Base-by-base conservation (phyloP, 2,797 vertebrate species). In the Ctenopoma kingsleyae region DNA sequence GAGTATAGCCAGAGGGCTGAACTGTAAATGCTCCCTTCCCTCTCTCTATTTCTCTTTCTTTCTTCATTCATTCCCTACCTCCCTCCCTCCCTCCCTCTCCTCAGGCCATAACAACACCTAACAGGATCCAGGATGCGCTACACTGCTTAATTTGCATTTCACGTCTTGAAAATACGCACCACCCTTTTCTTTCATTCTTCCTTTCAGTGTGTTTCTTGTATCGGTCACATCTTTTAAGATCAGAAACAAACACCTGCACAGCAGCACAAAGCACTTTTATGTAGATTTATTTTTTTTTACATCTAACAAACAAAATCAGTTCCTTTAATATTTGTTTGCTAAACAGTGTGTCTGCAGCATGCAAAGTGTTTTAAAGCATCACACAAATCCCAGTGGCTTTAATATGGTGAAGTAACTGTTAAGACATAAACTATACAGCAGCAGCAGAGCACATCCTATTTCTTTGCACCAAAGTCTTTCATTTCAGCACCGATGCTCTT, bases 51-150 rank as follows among this genome's bases (percentile, higher is more conserved):
- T 32, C 30, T 9, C 30, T 32, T 25, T 27, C 15, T 8, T 36
- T 40, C 41, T 30, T 43, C 41, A 16, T 43, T 13, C 36, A 40
- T 48, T 30, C 27, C 27, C 66, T 48, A 40, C 30, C 47, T 30
- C 61, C 47, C 48, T 30, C 56, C 19, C 27, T 35, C 78, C 83
- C 81, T 80, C 83, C 83, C 81, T 87, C 65, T 82, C 91, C 89
- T 80, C 83, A 30, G 91, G 91, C 91, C 74, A 71, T 82, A 91
- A 83, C 86, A 32, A 32, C 90, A 76, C 81, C 84, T 83, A 94
- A 91, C 94, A 94, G 94, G 94, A 95, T 95, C 86, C 89, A 95
- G 93, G 94, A 95, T 95, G 92, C 91, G 72, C 76, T 19, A 82
- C 81, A 73, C 76, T 19, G 82, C 81, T 73, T 85, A 90, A 92